Evolutionary conservation across 2,888 invertebrate genomes (phyloP), one percentile per base, ranked within the genome.

Genomic region (Spodoptera exigua): DNA sequence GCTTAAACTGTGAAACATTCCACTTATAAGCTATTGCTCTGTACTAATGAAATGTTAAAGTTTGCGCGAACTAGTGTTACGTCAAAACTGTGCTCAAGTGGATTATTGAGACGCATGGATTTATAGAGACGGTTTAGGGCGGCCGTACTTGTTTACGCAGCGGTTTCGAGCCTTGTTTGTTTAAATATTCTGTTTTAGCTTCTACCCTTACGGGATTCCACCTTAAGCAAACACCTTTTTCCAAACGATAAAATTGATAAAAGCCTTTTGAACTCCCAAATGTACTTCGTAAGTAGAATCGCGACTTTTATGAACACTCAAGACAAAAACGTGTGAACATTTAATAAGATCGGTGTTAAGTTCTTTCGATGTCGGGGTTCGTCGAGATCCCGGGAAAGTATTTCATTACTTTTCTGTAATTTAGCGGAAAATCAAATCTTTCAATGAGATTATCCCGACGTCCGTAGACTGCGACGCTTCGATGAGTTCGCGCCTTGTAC

Each of bases 371-470:
- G 79, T 82, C 63, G 66, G 76, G 71, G 66, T 78, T 77, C 70
- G 76, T 75, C 76, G 76, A 79, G 82, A 83, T 86, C 85, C 81
- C 83, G 79, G 75, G 82, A 83, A 89, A 87, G 88, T 89, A 89
- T 93, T 92, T 92, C 90, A 92, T 92, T 92, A 92, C 92, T 91
- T 89, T 90, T 89, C 92, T 92, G 89, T 89, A 93, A 93, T 93
- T 93, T 93, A 89, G 90, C 88, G 90, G 91, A 93, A 93, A 92
- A 93, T 93, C 92, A 92, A 93, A 92, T 93, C 91, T 89, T 91
- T 91, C 89, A 86, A 91, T 89, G 87, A 85, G 90, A 91, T 93
- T 93, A 93, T 91, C 90, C 88, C 86, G 74, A 70, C 82, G 85
- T 86, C 85, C 84, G 83, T 79, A 83, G 76, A 66, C 73, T 74